Conservation (phyloP, 2,113 vertebrate genomes). For the Oncorhynchus gorbuscha region DNA sequence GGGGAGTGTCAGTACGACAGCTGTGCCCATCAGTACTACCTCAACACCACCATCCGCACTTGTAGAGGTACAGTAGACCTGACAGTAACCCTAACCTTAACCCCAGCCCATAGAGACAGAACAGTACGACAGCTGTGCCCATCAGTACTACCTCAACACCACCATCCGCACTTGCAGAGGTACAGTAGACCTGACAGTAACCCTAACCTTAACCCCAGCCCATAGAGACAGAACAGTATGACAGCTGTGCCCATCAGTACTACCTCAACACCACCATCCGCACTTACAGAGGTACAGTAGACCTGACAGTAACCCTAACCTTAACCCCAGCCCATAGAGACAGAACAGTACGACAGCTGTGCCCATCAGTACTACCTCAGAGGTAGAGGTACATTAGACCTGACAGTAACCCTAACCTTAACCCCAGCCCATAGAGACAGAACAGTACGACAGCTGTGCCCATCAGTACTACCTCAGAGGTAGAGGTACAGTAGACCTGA, state of each 20-base stretch:
- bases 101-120: neutral
- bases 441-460: conserved; percentile 83
- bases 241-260: conserved; percentile 89
- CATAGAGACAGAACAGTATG: conserved; percentile 60
- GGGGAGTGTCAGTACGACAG: conserved; percentile 88
- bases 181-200: too few relatives aligned
- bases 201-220: too few relatives aligned
- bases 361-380: conserved; percentile 83
- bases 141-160: conserved; percentile 64
- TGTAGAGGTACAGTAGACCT: conserved; percentile 82
- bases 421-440: too few relatives aligned
- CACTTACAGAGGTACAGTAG: conserved; percentile 75
- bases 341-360: conserved; percentile 76
- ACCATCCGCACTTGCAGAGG: too few relatives aligned
- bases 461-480: conserved; percentile 93
- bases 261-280: too few relatives aligned
- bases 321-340: neutral
- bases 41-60: conserved; percentile 78
- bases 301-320: too few relatives aligned
- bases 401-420: too few relatives aligned
- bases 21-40: conserved; percentile 91
- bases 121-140: conserved; percentile 82
- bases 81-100: too few relatives aligned
- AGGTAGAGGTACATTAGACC: conserved; percentile 74
- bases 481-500: conserved; percentile 73